phyloP scores from a whole-genome alignment of 2,113 vertebrate species.

The Oncorhynchus nerka region DNA sequence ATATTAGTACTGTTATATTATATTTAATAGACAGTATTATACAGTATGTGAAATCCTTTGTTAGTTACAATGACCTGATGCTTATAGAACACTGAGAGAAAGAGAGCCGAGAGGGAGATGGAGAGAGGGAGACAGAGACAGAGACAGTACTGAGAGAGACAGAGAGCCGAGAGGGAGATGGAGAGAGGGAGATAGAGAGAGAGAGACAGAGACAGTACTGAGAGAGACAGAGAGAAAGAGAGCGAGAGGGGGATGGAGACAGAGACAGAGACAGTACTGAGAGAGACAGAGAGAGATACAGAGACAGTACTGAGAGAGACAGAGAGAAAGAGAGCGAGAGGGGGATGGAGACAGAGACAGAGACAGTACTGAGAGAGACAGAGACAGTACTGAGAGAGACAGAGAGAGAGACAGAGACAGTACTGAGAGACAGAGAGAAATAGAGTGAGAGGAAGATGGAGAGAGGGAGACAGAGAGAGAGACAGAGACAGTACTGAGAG shows the following conservation, averaged over 20 bases:
- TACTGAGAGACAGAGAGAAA: conserved; percentile 14
- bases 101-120: conserved; percentile 9
- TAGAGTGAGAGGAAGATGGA: conserved; percentile 8
- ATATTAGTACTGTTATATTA: no score
- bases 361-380: conserved; percentile 16
- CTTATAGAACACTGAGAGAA: not conserved
- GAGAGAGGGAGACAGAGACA: not conserved
- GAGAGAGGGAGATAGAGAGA: no score
- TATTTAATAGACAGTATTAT: no score
- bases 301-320: conserved; percentile 18
- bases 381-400: not conserved
- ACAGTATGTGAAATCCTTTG: no score
- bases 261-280: conserved; percentile 7
- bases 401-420: conserved; percentile 12
- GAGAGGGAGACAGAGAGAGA: conserved; percentile 2
- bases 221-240: conserved; percentile 14
- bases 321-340: conserved; percentile 3
- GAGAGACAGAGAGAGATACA: conserved; percentile 10
- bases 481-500: conserved; percentile 21
- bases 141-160: no score
- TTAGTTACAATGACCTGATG: no score
- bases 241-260: not conserved
- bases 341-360: not conserved
- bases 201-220: conserved; percentile 10
- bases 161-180: no score